phyloP scores from a whole-genome alignment of 1,140 invertebrate genomes.

The Coelopa frigida region DNA sequence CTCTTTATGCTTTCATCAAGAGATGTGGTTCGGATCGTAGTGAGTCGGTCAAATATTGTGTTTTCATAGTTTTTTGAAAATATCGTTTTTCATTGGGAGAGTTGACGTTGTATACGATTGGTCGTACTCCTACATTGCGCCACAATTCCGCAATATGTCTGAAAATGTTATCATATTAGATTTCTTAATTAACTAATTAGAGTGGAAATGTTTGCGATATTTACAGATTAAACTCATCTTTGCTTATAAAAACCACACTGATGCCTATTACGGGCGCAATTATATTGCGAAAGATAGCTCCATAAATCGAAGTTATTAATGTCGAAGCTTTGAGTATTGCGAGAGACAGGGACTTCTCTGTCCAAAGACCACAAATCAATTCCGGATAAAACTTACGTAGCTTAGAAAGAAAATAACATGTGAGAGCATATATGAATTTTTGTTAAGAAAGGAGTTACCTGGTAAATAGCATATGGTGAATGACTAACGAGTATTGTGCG shows the following conservation, averaged over 20 bases:
- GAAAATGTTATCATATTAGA: constrained; percentile 9
- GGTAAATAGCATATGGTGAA: constrained; percentile 38
- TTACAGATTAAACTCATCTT: constrained; percentile 43
- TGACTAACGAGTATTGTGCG: constrained; percentile 35
- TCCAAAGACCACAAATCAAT: constrained; percentile 42
- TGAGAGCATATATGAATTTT: constrained; percentile 1
- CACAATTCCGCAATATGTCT: constrained; percentile 42
- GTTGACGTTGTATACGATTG: constrained; percentile 43
- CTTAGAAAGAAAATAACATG: constrained; percentile 17
- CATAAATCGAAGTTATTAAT: constrained; percentile 41
- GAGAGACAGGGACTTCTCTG: constrained; percentile 34
- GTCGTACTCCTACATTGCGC: constrained; percentile 41
- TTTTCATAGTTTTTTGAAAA: constrained; percentile 43
- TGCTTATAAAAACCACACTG: constrained; percentile 40
- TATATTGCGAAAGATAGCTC: constrained; percentile 40
- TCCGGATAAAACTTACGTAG: constrained; percentile 37
- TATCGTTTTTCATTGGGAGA: constrained; percentile 45
- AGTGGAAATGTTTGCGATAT: constrained; percentile 10
- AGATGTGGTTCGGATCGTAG: constrained; percentile 42
- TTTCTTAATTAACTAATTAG: not conserved
- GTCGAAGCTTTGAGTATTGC: constrained; percentile 36
- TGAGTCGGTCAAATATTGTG: constrained; percentile 42
- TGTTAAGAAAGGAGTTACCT: constrained; percentile 21
- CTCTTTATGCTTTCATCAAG: constrained; percentile 32
- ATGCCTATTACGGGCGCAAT: constrained; percentile 43